Evolutionary conservation across 2,888 invertebrate genomes (phyloP), one percentile per base, ranked within the genome.

Genomic region (Crocallis elinguaria): DNA sequence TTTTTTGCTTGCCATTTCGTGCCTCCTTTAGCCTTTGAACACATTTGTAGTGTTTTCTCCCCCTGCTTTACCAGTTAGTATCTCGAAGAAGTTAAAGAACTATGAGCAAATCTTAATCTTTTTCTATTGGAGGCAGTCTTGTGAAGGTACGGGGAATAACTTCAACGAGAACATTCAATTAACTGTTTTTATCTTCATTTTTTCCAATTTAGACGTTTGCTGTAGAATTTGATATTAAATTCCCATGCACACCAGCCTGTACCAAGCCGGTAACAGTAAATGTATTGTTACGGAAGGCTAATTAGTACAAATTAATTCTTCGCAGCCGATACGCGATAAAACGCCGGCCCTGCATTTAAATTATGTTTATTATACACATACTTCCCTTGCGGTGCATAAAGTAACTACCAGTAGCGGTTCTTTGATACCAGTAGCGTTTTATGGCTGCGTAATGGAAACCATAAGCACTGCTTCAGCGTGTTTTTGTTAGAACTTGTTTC

Each of bases 271-370:
- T 51, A 42, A 57, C 60, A 52, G 60, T 57, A 55, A 55, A 49
- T 41, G 57, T 52, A 57, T 61, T 61, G 60, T 61, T 61, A 50
- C 60, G 43, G 50, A 29, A 41, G 35, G 48, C 49, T 63, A 63
- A 63, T 63, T 63, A 56, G 56, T 60, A 63, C 60, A 63, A 58
- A 63, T 63, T 63, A 58, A 60, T 63, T 58, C 57, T 56, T 56
- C 45, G 49, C 55, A 23, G 46, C 43, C 50, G 39, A 51, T 53
- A 50, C 53, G 33, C 57, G 51, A 46, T 54, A 50, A 57, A 56
- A 56, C 45, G 45, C 9, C 33, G 46, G 57, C 43, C 37, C 39
- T 32, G 38, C 42, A 41, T 46, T 41, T 46, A 44, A 50, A 49
- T 57, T 50, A 58, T 50, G 41, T 56, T 53, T 50, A 56, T 37